phyloP scores from a whole-genome alignment of 2,113 vertebrate species.

The Paralichthys olivaceus region DNA sequence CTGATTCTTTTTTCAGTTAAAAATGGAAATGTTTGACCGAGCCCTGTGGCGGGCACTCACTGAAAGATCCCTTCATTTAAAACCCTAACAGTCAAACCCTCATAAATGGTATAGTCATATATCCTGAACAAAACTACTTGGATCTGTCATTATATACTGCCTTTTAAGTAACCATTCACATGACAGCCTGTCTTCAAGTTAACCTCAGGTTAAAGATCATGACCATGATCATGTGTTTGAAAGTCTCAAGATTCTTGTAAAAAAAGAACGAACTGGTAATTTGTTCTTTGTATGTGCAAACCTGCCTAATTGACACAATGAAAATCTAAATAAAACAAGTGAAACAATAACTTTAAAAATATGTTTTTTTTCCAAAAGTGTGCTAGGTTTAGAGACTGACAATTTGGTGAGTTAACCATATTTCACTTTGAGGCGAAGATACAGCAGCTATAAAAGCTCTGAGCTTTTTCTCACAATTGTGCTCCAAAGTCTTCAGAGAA shows the following conservation, averaged over 20 bases:
- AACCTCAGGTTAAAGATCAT: constrained; percentile 58
- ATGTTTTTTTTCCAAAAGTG: constrained; percentile 21
- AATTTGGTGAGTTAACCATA: constrained; percentile 28
- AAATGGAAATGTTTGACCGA: not conserved
- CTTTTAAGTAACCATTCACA: constrained; percentile 59
- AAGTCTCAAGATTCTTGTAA: constrained; percentile 30
- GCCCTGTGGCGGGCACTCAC: constrained; percentile 48
- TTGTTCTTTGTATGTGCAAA: constrained; percentile 19
- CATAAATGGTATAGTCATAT: constrained; percentile 61
- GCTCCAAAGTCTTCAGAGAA: constrained; percentile 47
- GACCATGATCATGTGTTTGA: constrained; percentile 32
- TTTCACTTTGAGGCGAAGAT: constrained; percentile 37
- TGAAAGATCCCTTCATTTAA: constrained; percentile 72
- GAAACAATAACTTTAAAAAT: constrained; percentile 26
- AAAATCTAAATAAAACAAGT: constrained; percentile 31
- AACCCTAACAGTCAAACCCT: constrained; percentile 54
- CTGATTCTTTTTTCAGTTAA: not conserved
- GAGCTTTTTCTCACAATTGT: constrained; percentile 71
- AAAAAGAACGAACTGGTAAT: constrained; percentile 19
- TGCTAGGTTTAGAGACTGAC: constrained; percentile 11
- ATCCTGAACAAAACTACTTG: constrained; percentile 55
- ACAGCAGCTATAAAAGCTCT: constrained; percentile 55
- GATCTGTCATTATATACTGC: constrained; percentile 68
- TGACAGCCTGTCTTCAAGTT: constrained; percentile 49
- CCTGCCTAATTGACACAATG: constrained; percentile 6